A percentile compares a stretch with the other conserved stretches of the same genome.
Evolutionary conservation across 2,797 vertebrate species (phyloP).

Genomic region (Champsocephalus gunnari): DNA sequence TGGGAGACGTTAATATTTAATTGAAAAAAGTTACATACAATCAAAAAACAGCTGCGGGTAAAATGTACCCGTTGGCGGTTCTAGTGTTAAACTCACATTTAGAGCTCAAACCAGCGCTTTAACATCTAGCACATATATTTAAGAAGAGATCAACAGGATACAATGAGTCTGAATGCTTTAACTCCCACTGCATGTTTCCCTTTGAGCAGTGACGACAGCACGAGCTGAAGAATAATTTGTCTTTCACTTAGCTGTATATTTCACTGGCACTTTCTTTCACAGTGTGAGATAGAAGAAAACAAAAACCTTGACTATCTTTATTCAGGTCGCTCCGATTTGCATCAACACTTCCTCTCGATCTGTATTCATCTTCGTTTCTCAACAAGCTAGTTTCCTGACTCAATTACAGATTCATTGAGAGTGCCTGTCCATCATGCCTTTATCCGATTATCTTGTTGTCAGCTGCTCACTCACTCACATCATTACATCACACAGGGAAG

Average conservation of each 20-base stretch:
- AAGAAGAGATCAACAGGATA: background rate
- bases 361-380: conserved; percentile 37
- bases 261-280: background rate
- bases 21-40: too few relatives aligned
- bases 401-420: conserved; percentile 67
- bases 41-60: too few relatives aligned
- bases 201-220: conserved; percentile 1
- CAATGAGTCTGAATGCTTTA: background rate
- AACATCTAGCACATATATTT: background rate
- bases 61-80: too few relatives aligned
- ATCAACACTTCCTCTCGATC: conserved; percentile 38
- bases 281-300: conserved; percentile 6
- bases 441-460: conserved; percentile 76
- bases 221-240: background rate
- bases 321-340: conserved; percentile 37
- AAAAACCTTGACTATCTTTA: conserved; percentile 36
- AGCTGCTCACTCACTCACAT: conserved; percentile 74
- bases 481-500: conserved; percentile 70
- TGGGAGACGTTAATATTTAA: too few relatives aligned
- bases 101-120: background rate
- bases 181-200: background rate
- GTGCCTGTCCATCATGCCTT: conserved; percentile 72
- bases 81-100: background rate
- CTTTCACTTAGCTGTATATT: conserved; percentile 20
- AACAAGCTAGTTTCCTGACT: conserved; percentile 56